Conservation (phyloP, 1,140 invertebrate species). For the Caenorhabditis latens region DNA sequence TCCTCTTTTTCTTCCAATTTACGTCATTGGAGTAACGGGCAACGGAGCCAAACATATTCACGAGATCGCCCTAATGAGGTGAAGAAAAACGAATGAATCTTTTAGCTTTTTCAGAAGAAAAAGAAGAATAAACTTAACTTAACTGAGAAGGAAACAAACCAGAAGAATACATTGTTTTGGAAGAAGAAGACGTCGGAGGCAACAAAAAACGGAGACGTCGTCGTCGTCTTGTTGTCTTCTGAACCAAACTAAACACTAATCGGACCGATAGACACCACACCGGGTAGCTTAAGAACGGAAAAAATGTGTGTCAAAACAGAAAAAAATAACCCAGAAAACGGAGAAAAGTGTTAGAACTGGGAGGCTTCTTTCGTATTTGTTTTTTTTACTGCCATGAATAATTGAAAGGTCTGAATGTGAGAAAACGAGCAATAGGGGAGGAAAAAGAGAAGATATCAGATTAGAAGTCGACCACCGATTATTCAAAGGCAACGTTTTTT, state of each 20-base stretch:
- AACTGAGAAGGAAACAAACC: background rate
- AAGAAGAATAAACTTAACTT: background rate
- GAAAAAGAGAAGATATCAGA: constrained; percentile 39
- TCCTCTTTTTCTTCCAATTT: constrained; percentile 7
- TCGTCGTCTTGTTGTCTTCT: background rate
- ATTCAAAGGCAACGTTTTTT: constrained; percentile 7
- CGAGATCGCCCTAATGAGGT: constrained; percentile 35
- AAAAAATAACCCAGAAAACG: background rate
- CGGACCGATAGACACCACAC: background rate
- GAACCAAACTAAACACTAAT: constrained; percentile 42
- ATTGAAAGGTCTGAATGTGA: constrained; percentile 7
- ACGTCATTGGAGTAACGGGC: constrained; percentile 13
- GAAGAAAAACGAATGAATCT: background rate
- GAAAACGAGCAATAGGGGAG: background rate
- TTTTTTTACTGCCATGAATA: background rate
- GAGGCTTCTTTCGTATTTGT: no score
- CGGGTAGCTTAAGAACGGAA: background rate
- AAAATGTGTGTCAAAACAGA: background rate
- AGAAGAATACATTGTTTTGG: constrained; percentile 31
- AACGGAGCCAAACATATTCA: constrained; percentile 2
- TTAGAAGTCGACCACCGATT: constrained; percentile 44
- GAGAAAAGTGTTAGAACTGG: background rate
- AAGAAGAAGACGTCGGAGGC: background rate
- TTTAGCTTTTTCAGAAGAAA: background rate
- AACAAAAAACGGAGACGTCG: background rate